Percentiles rank a stretch among this genome's conserved stretches.
These are phyloP conservation scores for Enteromius fasciolatus DNA, from an alignment of 2,797 vertebrate genomes.

Conservation along the genomic window DNA sequence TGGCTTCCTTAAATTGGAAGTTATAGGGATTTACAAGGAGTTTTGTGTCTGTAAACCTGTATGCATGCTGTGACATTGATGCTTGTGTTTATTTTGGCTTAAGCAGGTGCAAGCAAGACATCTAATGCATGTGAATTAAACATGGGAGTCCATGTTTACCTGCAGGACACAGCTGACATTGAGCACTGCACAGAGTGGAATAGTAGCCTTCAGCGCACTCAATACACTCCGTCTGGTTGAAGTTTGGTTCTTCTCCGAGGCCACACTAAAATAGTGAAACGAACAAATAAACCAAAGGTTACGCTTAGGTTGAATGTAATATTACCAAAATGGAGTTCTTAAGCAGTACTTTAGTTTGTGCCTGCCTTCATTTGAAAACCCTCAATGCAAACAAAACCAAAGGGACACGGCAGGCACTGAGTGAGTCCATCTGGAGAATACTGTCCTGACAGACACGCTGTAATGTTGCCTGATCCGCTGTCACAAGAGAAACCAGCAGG, in stretches of 20 bases:
- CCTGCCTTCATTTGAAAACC: conserved; percentile 79
- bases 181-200: conserved; percentile 68
- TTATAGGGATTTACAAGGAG: neutral
- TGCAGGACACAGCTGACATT: conserved; percentile 79
- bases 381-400: conserved; percentile 76
- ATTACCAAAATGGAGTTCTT: neutral
- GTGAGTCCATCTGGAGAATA: conserved; percentile 81
- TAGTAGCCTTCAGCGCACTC: conserved; percentile 73
- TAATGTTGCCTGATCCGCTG: conserved; percentile 63
- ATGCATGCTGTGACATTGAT: conserved; percentile 25
- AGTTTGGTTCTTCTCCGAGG: conserved; percentile 77
- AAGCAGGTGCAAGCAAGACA: conserved; percentile 47
- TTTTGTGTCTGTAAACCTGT: neutral
- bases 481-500: conserved; percentile 83
- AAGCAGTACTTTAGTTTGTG: neutral
- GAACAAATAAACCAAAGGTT: neutral
- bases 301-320: neutral
- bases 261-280: conserved; percentile 67
- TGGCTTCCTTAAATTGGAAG: conserved; percentile 69
- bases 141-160: conserved; percentile 70
- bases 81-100: conserved; percentile 32
- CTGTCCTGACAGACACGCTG: conserved; percentile 77
- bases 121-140: conserved; percentile 58
- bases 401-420: conserved; percentile 79
- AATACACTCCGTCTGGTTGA: conserved; percentile 68